These are phyloP conservation scores for Machimus atricapillus DNA, from an alignment of 2,888 invertebrate genomes.

Conservation along the genomic window DNA sequence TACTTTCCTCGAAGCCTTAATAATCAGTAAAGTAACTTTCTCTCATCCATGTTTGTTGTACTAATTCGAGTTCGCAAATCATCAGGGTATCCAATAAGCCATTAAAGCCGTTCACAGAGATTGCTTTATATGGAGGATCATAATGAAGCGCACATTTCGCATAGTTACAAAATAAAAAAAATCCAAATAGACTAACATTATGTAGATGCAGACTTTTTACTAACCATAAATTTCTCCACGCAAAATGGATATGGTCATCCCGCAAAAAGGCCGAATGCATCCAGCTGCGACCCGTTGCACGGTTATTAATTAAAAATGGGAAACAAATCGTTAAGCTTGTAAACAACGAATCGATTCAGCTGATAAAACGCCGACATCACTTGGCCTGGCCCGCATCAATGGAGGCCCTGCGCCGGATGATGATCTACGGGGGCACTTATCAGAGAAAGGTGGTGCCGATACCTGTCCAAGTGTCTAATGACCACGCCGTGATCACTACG, in stretches of 20 bases:
- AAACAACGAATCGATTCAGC: not conserved
- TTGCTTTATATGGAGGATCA: not conserved
- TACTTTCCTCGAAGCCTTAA: not conserved
- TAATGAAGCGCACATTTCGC: not conserved
- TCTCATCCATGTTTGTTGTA: not conserved
- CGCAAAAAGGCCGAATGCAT: not conserved
- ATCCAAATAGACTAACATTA: not conserved
- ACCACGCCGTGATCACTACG: not conserved
- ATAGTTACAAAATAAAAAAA: not conserved
- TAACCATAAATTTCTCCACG: not conserved
- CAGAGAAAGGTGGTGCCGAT: conserved; percentile 5
- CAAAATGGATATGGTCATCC: not conserved
- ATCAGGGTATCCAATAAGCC: not conserved
- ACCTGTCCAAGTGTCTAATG: conserved; percentile 1
- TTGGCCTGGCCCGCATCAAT: not conserved
- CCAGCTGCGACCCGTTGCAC: not conserved
- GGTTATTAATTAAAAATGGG: not conserved
- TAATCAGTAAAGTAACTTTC: not conserved
- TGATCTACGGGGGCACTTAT: not conserved
- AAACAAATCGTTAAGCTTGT: not conserved
- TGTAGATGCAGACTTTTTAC: not conserved
- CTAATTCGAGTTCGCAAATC: not conserved
- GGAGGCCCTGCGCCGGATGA: not conserved
- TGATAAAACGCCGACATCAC: not conserved
- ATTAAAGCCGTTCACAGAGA: not conserved